Evolutionary conservation across 2,888 invertebrate genomes (phyloP).

Genomic region (Griposia aprilina): DNA sequence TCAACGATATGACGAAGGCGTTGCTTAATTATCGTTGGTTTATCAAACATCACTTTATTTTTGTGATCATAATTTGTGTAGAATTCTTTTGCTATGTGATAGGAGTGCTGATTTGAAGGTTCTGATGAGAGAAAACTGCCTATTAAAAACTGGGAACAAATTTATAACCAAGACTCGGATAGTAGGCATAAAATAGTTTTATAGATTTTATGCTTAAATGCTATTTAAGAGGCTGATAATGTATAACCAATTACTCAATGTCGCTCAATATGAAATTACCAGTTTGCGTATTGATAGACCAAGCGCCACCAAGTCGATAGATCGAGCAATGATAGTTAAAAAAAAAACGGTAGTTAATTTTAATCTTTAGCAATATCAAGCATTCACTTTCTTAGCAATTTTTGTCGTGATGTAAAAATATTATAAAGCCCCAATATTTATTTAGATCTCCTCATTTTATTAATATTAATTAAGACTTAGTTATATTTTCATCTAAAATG

Average conservation of each 20-base stretch:
- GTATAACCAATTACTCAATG: not conserved
- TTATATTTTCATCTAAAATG: slow-evolving; percentile 28
- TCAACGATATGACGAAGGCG: not conserved
- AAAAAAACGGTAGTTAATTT: not conserved
- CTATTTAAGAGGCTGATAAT: too few relatives aligned
- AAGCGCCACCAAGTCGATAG: not conserved
- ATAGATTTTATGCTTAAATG: too few relatives aligned
- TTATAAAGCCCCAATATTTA: not conserved
- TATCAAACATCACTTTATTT: not conserved
- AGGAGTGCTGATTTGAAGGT: too few relatives aligned
- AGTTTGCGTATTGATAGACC: not conserved
- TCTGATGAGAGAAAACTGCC: too few relatives aligned
- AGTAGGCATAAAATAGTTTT: too few relatives aligned
- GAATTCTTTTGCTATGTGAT: not conserved
- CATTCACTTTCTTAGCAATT: not conserved
- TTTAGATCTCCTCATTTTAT: slow-evolving; percentile 10
- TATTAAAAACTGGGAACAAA: not conserved
- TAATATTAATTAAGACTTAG: slow-evolving; percentile 25
- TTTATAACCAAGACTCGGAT: too few relatives aligned
- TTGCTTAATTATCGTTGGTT: not conserved
- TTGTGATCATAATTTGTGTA: too few relatives aligned
- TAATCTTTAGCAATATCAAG: not conserved
- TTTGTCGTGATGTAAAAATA: not conserved
- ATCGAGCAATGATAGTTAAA: too few relatives aligned
- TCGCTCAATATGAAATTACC: not conserved